Conservation (phyloP, 2,113 vertebrate genomes). For the Sinocyclocheilus maitianheensis region DNA sequence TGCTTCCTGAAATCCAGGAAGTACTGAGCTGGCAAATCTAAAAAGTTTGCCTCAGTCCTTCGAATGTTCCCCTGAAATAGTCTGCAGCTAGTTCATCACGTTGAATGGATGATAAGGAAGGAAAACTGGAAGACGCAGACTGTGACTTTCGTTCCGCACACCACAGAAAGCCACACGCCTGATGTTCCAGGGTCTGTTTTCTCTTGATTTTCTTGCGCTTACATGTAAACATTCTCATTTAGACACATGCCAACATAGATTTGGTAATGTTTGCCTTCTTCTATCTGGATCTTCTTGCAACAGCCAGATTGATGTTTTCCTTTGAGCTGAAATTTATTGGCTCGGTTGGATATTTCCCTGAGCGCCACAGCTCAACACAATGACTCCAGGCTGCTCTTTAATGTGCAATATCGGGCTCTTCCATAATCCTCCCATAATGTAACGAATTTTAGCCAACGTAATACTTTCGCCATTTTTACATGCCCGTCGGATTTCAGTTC, state of each 20-base stretch:
- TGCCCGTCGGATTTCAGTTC: background rate
- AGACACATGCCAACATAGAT: conserved; percentile 40
- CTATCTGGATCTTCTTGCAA: conserved; percentile 20
- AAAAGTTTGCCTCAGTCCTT: background rate
- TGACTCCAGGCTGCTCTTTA: conserved; percentile 26
- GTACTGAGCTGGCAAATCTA: background rate
- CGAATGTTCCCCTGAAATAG: conserved; percentile 48
- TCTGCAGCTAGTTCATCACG: conserved; percentile 73
- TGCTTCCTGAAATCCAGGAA: conserved; percentile 14
- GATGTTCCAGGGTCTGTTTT: conserved; percentile 63
- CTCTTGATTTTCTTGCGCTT: conserved; percentile 55
- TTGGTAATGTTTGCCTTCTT: background rate
- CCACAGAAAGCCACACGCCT: conserved; percentile 53
- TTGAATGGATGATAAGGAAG: conserved; percentile 34
- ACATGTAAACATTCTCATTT: conserved; percentile 50
- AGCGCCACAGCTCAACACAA: background rate
- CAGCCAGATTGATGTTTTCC: conserved; percentile 25
- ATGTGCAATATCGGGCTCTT: conserved; percentile 39
- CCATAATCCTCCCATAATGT: background rate
- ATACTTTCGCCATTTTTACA: background rate
- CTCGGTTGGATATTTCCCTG: background rate
- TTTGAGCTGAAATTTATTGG: background rate
- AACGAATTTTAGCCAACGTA: background rate
- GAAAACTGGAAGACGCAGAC: background rate
- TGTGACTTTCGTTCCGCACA: conserved; percentile 46